Evolutionary conservation across 1,140 invertebrate species (phyloP).

Genomic region (Euwallacea similis): DNA sequence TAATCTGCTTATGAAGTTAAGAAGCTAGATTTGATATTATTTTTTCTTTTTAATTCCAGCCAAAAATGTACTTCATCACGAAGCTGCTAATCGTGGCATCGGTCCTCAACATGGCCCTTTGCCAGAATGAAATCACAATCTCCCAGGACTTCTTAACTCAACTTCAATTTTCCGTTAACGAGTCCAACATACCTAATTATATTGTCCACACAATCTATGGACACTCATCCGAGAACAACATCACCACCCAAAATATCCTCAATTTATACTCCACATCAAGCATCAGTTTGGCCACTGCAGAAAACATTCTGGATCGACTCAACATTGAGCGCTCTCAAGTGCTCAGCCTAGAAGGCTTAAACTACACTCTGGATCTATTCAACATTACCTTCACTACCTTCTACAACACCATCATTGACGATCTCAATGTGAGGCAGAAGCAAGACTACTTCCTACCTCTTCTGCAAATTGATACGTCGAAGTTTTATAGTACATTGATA

Average conservation of each 20-base stretch:
- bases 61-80: too few relatives aligned
- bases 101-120: too few relatives aligned
- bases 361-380: constrained; percentile 10
- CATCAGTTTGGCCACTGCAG: neutral
- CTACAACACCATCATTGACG: constrained; percentile 6
- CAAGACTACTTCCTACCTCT: too few relatives aligned
- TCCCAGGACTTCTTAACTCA: constrained; percentile 13
- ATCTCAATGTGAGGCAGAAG: neutral
- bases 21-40: too few relatives aligned
- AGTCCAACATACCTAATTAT: constrained; percentile 15
- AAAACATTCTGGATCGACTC: constrained; percentile 5
- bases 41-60: too few relatives aligned
- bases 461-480: too few relatives aligned
- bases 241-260: constrained; percentile 9
- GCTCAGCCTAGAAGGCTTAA: constrained; percentile 21
- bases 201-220: constrained; percentile 13
- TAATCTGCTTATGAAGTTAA: too few relatives aligned
- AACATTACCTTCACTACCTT: constrained; percentile 18
- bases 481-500: too few relatives aligned
- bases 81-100: too few relatives aligned
- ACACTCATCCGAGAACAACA: neutral
- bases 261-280: constrained; percentile 5
- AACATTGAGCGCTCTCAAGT: constrained; percentile 3
- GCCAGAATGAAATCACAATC: neutral
- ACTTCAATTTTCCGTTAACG: constrained; percentile 3